phyloP scores from a whole-genome alignment of 64 coral and sea anemone species.

The Catalaphyllia jardinei region DNA sequence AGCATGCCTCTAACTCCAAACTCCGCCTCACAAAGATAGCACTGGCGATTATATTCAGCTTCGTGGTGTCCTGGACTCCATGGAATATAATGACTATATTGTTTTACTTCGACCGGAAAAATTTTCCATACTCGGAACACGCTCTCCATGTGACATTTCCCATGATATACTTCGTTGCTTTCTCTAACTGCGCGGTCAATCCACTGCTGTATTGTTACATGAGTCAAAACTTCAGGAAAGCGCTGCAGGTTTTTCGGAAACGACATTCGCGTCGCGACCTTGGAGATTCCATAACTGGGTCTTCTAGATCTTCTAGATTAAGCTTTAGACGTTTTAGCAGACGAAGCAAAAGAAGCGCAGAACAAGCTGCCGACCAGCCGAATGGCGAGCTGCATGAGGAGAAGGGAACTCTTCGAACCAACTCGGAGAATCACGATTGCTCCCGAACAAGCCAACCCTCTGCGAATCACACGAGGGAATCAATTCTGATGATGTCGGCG shows the following conservation, averaged over 20 bases:
- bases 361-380: background rate
- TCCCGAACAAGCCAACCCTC: background rate
- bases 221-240: constrained; percentile 87
- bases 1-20: constrained; percentile 57
- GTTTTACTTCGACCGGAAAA: constrained; percentile 27
- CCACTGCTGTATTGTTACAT: constrained; percentile 86
- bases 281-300: background rate
- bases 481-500: background rate
- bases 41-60: constrained; percentile 79
- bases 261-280: background rate
- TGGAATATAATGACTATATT: constrained; percentile 19
- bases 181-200: constrained; percentile 84
- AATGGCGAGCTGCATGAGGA: background rate
- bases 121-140: background rate
- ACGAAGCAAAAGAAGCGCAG: background rate
- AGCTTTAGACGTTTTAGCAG: constrained; percentile 23
- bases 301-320: background rate
- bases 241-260: constrained; percentile 37
- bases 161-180: constrained; percentile 62
- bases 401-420: background rate
- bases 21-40: constrained; percentile 83
- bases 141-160: constrained; percentile 15
- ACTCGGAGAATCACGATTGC: constrained; percentile 5
- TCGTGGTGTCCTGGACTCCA: constrained; percentile 82
- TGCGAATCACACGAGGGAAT: background rate